phyloP scores from a whole-genome alignment of 2,888 invertebrate species.

The Electrophaes corylata region DNA sequence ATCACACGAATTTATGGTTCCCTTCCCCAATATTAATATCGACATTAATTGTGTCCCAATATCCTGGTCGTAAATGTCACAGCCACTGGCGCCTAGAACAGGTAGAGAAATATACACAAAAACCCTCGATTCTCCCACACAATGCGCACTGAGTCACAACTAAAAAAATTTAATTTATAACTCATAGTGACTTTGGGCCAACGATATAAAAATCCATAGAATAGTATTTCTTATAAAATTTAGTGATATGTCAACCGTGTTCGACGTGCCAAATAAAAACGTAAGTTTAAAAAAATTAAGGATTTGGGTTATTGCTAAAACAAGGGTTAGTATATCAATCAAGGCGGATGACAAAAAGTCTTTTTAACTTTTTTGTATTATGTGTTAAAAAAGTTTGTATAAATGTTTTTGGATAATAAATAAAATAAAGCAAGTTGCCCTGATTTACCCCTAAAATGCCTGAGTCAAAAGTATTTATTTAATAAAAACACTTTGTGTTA shows the following conservation, averaged over 20 bases:
- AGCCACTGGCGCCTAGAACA: conserved; percentile 82
- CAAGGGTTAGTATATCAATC: conserved; percentile 82
- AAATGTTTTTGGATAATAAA: conserved; percentile 53
- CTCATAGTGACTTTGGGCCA: conserved; percentile 57
- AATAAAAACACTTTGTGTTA: background rate
- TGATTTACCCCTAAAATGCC: background rate
- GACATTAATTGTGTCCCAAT: conserved; percentile 81
- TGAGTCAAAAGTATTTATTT: background rate
- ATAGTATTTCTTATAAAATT: conserved; percentile 82
- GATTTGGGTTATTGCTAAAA: conserved; percentile 81
- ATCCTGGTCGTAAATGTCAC: conserved; percentile 81
- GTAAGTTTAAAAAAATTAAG: conserved; percentile 72
- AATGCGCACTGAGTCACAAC: conserved; percentile 66
- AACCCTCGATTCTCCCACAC: conserved; percentile 67
- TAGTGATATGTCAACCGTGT: conserved; percentile 83
- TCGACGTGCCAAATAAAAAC: conserved; percentile 81
- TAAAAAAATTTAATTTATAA: conserved; percentile 79
- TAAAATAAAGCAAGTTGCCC: background rate
- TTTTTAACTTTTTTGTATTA: conserved; percentile 66
- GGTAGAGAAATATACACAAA: conserved; percentile 72
- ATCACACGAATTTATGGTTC: conserved; percentile 73
- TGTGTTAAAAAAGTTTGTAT: conserved; percentile 75
- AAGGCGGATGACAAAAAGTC: conserved; percentile 81
- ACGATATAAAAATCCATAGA: conserved; percentile 76
- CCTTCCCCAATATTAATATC: conserved; percentile 80